phyloP scores from a whole-genome alignment of 2,797 vertebrate species.

The Periophthalmus magnuspinnatus region DNA sequence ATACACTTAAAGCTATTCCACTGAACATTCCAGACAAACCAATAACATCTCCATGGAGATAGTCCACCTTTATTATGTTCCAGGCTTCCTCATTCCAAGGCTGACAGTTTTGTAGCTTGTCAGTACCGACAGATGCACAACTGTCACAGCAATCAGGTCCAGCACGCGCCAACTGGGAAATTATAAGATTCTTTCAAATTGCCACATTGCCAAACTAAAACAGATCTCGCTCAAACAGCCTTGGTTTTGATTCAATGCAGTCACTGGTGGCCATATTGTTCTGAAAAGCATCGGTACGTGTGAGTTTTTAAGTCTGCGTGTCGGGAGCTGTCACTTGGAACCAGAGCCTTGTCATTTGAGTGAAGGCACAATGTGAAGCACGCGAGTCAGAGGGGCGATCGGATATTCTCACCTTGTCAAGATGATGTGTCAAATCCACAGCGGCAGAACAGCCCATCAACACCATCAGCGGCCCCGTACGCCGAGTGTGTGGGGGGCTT shows the following conservation, averaged over 20 bases:
- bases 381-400: neutral
- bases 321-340: conserved; percentile 38
- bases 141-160: neutral
- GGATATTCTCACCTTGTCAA: conserved; percentile 69
- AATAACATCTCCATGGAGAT: no score
- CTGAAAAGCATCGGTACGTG: neutral
- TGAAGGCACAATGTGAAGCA: conserved; percentile 18
- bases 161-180: neutral
- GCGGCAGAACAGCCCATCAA: conserved; percentile 15
- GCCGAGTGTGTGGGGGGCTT: no score
- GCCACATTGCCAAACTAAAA: neutral
- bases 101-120: neutral
- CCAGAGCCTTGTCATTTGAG: conserved; percentile 21
- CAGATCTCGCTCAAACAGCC: neutral
- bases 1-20: no score
- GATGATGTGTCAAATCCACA: conserved; percentile 50
- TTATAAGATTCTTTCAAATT: neutral
- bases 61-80: neutral
- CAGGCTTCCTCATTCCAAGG: neutral
- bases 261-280: neutral
- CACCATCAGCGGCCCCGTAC: neutral
- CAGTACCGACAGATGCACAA: neutral
- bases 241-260: neutral
- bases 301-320: conserved; percentile 14
- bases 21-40: no score